Evolutionary conservation across 2,797 vertebrate genomes (phyloP).

Genomic region (Anguilla marmorata): DNA sequence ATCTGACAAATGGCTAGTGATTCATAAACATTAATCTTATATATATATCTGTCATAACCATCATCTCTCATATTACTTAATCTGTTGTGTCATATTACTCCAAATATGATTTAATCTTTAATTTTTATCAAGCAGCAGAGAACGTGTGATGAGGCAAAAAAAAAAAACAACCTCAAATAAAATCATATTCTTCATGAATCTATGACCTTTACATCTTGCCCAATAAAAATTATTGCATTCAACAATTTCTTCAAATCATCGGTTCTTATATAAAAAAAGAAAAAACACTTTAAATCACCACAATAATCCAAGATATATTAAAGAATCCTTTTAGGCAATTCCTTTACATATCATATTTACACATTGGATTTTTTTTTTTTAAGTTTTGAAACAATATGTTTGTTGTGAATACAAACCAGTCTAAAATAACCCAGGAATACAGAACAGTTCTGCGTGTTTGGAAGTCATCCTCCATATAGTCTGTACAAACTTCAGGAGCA

Average conservation of each 20-base stretch:
- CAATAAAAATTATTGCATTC: constrained; percentile 75
- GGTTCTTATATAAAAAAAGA: constrained; percentile 52
- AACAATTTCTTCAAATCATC: constrained; percentile 52
- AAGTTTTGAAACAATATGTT: constrained; percentile 41
- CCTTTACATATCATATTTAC: constrained; percentile 71
- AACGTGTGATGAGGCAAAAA: constrained; percentile 47
- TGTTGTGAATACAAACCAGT: constrained; percentile 45
- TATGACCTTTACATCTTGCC: constrained; percentile 56
- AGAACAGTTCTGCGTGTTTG: constrained; percentile 49
- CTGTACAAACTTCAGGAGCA: not conserved
- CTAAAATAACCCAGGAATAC: constrained; percentile 53
- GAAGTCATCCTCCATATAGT: constrained; percentile 61
- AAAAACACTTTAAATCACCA: constrained; percentile 51
- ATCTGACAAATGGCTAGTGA: constrained; percentile 31
- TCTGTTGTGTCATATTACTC: constrained; percentile 38
- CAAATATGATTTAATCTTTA: constrained; percentile 4
- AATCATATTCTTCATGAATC: constrained; percentile 67
- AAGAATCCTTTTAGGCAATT: constrained; percentile 69
- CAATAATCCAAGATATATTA: constrained; percentile 70
- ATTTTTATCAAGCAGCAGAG: constrained; percentile 64
- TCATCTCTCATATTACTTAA: not conserved
- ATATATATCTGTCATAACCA: not conserved
- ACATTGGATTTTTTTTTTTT: constrained; percentile 51
- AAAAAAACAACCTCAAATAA: constrained; percentile 49
- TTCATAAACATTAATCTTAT: not conserved